phyloP scores from a whole-genome alignment of 2,797 vertebrate species.

The Cephalopachus bancanus region DNA sequence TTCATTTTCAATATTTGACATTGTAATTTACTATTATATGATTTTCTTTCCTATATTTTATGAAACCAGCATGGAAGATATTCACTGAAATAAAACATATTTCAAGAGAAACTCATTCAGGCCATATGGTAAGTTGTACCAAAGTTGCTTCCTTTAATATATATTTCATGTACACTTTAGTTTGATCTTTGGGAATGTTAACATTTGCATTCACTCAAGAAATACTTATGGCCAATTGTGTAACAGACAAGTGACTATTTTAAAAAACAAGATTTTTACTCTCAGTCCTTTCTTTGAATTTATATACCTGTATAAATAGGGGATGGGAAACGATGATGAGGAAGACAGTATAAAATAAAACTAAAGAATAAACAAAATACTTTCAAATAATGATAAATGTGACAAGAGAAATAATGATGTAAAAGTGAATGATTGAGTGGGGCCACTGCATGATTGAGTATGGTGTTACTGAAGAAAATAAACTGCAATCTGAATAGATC shows the following conservation, averaged over 20 bases:
- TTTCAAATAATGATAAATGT: background rate
- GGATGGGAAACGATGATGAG: background rate
- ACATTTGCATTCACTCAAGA: background rate
- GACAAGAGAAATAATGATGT: background rate
- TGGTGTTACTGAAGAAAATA: background rate
- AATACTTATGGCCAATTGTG: background rate
- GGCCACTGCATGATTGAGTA: background rate
- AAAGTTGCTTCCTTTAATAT: background rate
- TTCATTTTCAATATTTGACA: constrained; percentile 18
- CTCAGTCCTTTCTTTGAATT: background rate
- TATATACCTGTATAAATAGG: background rate
- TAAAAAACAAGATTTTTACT: background rate
- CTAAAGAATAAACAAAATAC: background rate
- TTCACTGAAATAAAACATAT: background rate
- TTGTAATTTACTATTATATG: constrained; percentile 13
- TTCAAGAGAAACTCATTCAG: background rate
- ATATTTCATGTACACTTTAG: background rate
- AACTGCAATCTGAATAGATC: background rate
- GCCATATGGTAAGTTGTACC: background rate
- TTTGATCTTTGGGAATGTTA: background rate
- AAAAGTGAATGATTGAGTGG: background rate
- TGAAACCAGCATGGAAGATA: background rate
- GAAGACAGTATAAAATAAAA: background rate
- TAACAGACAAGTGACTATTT: background rate
- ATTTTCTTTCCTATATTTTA: constrained; percentile 24